phyloP scores from a whole-genome alignment of 2,888 invertebrate genomes.

The Athrips mouffetella region DNA sequence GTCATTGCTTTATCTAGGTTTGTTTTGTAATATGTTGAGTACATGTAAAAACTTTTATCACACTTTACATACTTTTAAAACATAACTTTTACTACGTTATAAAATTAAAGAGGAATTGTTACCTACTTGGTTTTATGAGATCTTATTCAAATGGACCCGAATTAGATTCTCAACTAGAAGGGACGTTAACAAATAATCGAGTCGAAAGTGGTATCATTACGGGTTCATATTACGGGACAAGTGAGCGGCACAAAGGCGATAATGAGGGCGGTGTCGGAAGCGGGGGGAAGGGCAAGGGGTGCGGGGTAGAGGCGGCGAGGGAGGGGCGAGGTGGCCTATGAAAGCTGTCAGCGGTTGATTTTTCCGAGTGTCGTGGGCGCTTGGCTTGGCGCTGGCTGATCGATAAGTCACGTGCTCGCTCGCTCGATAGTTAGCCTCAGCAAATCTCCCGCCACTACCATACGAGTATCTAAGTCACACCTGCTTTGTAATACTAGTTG shows the following conservation, averaged over 20 bases:
- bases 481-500: too few relatives aligned
- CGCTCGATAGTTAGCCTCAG: conserved; percentile 67
- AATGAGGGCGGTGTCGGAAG: conserved; percentile 61
- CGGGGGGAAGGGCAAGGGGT: conserved; percentile 20
- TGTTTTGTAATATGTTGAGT: too few relatives aligned
- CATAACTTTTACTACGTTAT: too few relatives aligned
- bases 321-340: conserved; percentile 58
- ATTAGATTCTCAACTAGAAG: conserved; percentile 29
- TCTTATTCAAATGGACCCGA: conserved; percentile 19
- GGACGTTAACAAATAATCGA: conserved; percentile 49
- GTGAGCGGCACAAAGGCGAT: conserved; percentile 75
- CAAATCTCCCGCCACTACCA: conserved; percentile 67
- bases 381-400: conserved; percentile 74
- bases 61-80: too few relatives aligned
- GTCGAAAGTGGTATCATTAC: conserved; percentile 69
- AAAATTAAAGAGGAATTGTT: too few relatives aligned
- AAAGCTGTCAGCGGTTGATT: conserved; percentile 78
- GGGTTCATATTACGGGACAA: conserved; percentile 71
- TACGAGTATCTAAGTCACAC: not conserved
- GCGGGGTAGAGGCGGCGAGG: conserved; percentile 22
- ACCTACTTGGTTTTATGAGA: too few relatives aligned
- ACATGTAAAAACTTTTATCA: too few relatives aligned
- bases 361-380: conserved; percentile 76
- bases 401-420: conserved; percentile 74
- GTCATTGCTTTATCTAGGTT: too few relatives aligned